These are phyloP conservation scores for Heliconius melpomene DNA, from an alignment of 1,140 invertebrate species.

Conservation along the genomic window DNA sequence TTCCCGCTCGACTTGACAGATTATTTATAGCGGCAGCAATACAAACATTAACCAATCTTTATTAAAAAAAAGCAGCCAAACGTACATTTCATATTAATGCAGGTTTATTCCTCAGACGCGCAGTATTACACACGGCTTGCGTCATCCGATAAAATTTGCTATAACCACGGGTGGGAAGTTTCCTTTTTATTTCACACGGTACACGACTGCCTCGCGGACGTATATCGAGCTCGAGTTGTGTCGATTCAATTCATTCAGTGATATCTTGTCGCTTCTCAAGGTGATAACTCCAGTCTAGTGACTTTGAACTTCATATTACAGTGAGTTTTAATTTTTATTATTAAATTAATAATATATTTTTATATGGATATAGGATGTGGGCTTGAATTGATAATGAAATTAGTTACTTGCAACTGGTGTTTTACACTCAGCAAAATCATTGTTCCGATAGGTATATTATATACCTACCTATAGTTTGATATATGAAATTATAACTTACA, in stretches of 20 bases:
- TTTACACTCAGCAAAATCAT: background rate
- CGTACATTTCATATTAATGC: background rate
- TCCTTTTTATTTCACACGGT: conserved; percentile 14
- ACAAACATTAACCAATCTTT: background rate
- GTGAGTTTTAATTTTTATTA: background rate
- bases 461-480: no score
- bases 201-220: background rate
- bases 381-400: background rate
- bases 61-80: background rate
- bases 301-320: conserved; percentile 4
- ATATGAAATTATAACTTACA: no score
- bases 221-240: background rate
- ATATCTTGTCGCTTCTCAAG: background rate
- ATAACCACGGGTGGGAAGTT: conserved; percentile 4
- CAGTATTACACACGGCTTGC: conserved; percentile 14
- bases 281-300: conserved; percentile 8
- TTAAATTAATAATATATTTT: background rate
- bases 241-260: background rate
- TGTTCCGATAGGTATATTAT: background rate
- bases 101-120: background rate
- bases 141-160: conserved; percentile 17
- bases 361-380: no score
- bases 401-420: background rate
- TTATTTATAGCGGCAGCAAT: background rate
- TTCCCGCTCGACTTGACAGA: no score